A percentile compares a stretch with the other conserved stretches of the same genome.
Evolutionary conservation across 2,113 vertebrate species (phyloP).

Genomic region (Triplophysa siluroides): DNA sequence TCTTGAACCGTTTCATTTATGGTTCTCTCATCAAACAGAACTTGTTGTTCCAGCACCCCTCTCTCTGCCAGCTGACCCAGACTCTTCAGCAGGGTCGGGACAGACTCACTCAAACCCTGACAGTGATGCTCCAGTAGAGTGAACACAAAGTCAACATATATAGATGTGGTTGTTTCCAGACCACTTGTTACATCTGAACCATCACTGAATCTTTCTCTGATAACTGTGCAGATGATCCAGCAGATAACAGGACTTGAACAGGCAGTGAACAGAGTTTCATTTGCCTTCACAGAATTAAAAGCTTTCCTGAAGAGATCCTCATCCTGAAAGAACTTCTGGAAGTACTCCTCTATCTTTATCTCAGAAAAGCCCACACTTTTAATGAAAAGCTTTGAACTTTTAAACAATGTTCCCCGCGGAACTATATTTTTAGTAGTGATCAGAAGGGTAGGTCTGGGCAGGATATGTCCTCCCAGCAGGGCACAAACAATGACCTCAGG

Average conservation of each 20-base stretch:
- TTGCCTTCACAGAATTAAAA: neutral
- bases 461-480: conserved; percentile 59
- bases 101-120: conserved; percentile 2
- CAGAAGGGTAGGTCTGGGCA: conserved; percentile 50
- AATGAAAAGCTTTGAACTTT: neutral
- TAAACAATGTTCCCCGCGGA: conserved; percentile 43
- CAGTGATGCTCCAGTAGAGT: conserved; percentile 37
- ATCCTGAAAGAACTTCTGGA: conserved; percentile 33
- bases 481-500: conserved; percentile 57
- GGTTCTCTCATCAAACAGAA: conserved; percentile 16
- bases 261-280: conserved; percentile 34
- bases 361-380: conserved; percentile 39
- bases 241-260: conserved; percentile 37
- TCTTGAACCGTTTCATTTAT: neutral
- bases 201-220: neutral
- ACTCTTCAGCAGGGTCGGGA: neutral
- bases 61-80: conserved; percentile 32
- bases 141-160: conserved; percentile 31
- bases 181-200: neutral
- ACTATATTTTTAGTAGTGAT: conserved; percentile 62
- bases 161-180: conserved; percentile 39
- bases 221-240: conserved; percentile 43
- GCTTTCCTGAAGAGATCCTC: neutral
- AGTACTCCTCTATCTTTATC: conserved; percentile 3
- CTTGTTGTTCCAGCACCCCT: conserved; percentile 20